Base-by-base conservation (phyloP, 2,888 invertebrate genomes). In the Zaprionus bogoriensis region DNA sequence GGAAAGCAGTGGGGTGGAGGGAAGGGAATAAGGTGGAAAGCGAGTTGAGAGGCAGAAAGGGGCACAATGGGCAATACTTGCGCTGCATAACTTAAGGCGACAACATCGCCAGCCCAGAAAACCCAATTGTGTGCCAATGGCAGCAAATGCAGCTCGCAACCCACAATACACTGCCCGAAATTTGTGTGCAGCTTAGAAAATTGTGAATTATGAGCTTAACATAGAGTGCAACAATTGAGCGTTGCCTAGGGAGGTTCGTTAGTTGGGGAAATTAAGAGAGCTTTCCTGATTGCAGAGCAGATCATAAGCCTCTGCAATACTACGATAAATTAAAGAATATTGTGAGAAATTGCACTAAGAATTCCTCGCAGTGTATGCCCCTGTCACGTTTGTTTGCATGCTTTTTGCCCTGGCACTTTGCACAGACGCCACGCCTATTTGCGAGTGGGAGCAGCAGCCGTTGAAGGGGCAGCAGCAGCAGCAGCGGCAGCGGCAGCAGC, bases 61-160 rank as follows among this genome's bases (percentile, higher is more conserved):
- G 45, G 54, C 7, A 55, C 61, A 60, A 50, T 45, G 41, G 74
- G 64, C 57, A 51, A 50, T 60, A 61, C 70, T 74, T 25, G 67
- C 67, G 47, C 78, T 67, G 87, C 87, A 81, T 81, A 87, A 78
- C 87, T 81, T 72, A 67, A 73, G 79, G 76, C 82, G 59, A 72
- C 72, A 51, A 51, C 25, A 44, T 47, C 50, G 44, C 47, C 57
- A 59, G 42, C 71, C 65, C 28, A 72, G 64, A 67, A 73, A 70
- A 65, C 73, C 64, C 83, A 82, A 87, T 87, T 82, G 87, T 72
- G 66, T 69, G 85, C 78, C 82, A 81, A 70, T 71, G 63, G 78
- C 79, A 71, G 69, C 17, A 3, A 14, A 36, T 36, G 32, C 32
- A 52, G 55, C 46, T 42, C 46, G 48, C 41, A 42, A 45, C 44